Evolutionary conservation across 2,113 vertebrate species (phyloP).

Genomic region (Coptodon bakossiorum): DNA sequence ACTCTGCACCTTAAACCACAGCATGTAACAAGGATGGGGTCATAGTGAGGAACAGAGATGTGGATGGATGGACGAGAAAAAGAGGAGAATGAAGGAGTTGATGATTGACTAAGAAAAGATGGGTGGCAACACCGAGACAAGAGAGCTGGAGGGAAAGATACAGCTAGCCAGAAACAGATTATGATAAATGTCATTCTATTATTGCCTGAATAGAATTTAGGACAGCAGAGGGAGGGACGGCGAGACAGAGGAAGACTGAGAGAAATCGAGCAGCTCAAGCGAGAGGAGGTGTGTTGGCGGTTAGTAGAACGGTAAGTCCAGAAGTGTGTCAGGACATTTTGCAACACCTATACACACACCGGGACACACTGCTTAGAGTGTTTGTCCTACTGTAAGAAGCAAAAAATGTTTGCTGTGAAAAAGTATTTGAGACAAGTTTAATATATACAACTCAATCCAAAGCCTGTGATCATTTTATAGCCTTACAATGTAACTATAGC

Average conservation of each 20-base stretch:
- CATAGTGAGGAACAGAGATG: not conserved
- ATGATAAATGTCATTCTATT: conserved; percentile 62
- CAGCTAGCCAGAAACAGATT: conserved; percentile 23
- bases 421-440: not conserved
- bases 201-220: conserved; percentile 48
- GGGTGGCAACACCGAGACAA: not conserved
- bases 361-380: not conserved
- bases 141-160: not conserved
- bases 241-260: not conserved
- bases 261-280: not conserved
- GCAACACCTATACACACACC: not conserved
- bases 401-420: not conserved
- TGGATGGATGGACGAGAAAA: not conserved
- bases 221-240: conserved; percentile 1
- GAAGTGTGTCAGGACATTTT: conserved; percentile 11
- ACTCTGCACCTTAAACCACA: not conserved
- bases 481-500: not conserved
- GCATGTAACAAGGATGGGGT: not conserved
- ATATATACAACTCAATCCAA: not conserved
- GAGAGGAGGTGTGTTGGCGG: not conserved
- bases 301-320: conserved; percentile 14
- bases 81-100: not conserved
- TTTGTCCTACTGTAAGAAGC: not conserved
- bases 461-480: not conserved
- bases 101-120: not conserved